Conservation (phyloP, 2,797 vertebrate genomes). For the Florisuga fusca region DNA sequence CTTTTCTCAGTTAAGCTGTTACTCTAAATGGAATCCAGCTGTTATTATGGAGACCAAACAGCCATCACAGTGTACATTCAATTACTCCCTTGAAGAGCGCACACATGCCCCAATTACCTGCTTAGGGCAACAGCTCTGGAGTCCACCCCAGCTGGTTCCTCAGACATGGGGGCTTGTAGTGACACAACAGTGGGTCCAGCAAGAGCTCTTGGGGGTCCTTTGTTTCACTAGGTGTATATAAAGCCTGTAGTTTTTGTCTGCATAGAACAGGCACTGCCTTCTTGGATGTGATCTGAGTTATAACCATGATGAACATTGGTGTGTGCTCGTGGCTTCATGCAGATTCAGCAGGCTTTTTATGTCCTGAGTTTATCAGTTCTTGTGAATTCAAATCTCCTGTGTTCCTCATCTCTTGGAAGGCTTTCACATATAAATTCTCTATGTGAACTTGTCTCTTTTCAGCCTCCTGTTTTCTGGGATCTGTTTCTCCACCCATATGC, state of each 20-base stretch:
- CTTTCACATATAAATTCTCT: background rate
- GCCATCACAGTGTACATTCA: background rate
- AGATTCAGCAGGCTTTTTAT: background rate
- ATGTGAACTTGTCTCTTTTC: background rate
- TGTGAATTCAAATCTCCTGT: background rate
- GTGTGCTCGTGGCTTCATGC: background rate
- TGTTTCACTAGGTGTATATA: background rate
- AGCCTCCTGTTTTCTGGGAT: background rate
- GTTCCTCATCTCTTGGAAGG: background rate
- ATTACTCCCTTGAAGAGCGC: background rate
- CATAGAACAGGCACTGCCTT: background rate
- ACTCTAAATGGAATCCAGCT: background rate
- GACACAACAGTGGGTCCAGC: background rate
- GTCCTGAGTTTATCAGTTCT: background rate
- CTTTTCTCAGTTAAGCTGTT: background rate
- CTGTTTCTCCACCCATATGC: background rate
- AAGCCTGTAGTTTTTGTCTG: background rate
- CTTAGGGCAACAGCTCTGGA: background rate
- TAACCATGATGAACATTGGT: background rate
- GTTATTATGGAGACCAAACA: background rate
- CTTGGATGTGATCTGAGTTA: background rate
- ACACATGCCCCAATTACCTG: background rate
- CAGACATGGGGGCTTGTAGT: background rate
- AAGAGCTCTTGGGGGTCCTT: background rate
- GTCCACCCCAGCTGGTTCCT: accelerated